A percentile compares a stretch with the other conserved stretches of the same genome.
Evolutionary conservation across 2,113 vertebrate genomes (phyloP).

Genomic region (Megalops atlanticus): DNA sequence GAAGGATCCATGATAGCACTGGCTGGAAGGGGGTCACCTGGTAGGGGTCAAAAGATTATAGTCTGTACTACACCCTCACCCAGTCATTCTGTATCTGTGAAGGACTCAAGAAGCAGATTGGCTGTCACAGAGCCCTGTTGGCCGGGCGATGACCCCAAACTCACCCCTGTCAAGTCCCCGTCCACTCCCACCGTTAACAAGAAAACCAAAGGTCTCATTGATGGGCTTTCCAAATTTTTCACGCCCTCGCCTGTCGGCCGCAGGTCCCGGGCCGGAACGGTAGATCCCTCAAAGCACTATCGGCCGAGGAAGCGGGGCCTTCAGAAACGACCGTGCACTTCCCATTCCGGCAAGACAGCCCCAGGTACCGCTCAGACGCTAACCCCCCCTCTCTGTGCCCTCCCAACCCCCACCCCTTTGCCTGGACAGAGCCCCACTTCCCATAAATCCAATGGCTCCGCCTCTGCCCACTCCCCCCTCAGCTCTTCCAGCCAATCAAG

Average conservation of each 20-base stretch:
- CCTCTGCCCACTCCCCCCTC: conserved; percentile 82
- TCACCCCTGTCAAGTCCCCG: conserved; percentile 73
- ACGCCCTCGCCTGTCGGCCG: conserved; percentile 96
- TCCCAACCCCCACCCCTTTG: conserved; percentile 72
- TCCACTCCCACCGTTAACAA: conserved; percentile 86
- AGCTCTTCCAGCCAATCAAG: conserved; percentile 92
- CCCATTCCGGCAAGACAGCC: conserved; percentile 71
- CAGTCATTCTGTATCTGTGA: conserved; percentile 97
- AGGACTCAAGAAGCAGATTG: conserved; percentile 93
- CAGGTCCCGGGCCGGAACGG: conserved; percentile 84
- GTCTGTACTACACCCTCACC: conserved; percentile 97
- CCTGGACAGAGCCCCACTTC: conserved; percentile 82
- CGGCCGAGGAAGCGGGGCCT: conserved; percentile 84
- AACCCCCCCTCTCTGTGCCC: conserved; percentile 80
- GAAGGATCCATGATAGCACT: conserved; percentile 89
- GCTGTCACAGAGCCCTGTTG: conserved; percentile 88
- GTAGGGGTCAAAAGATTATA: conserved; percentile 99
- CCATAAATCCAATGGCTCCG: conserved; percentile 81
- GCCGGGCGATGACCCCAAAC: conserved; percentile 86
- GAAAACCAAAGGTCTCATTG: conserved; percentile 99
- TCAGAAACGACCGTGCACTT: conserved; percentile 81
- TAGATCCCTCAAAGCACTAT: conserved; percentile 85
- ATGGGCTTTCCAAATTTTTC: conserved; percentile 99
- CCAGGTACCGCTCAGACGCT: conserved; percentile 85
- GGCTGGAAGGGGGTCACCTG: conserved; percentile 97